Percentiles rank a stretch among this genome's conserved stretches.
phyloP scores from a whole-genome alignment of 2,113 vertebrate species.

The Climacteris rufus region DNA sequence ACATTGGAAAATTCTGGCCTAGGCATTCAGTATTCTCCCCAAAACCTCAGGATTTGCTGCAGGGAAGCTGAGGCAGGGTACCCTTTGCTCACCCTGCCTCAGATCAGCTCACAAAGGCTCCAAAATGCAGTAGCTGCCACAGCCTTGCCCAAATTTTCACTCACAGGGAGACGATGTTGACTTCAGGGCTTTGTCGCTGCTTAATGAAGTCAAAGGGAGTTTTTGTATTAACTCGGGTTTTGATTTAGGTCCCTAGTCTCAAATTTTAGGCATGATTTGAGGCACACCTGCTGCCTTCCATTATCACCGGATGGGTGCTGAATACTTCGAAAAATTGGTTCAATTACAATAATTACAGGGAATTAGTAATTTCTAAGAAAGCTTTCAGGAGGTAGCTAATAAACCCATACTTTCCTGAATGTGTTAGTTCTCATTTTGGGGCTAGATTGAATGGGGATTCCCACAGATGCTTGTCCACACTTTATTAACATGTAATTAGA shows the following conservation, averaged over 20 bases:
- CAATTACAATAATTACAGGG: conserved; percentile 4
- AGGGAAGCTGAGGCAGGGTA: neutral
- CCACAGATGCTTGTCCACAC: neutral
- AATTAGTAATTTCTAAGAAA: conserved; percentile 23
- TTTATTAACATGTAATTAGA: neutral
- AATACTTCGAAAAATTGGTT: neutral
- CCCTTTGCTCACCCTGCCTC: neutral
- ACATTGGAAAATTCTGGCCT: neutral
- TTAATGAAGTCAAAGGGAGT: neutral
- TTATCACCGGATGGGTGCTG: neutral
- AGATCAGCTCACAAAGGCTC: neutral
- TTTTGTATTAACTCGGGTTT: neutral
- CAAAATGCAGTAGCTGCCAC: neutral
- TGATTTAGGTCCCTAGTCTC: neutral
- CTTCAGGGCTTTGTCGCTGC: neutral
- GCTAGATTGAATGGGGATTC: neutral
- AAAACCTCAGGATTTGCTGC: neutral
- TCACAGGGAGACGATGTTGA: neutral
- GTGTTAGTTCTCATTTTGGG: neutral
- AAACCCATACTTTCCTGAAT: neutral
- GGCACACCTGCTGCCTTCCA: neutral
- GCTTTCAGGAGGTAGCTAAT: neutral
- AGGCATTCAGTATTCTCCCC: neutral
- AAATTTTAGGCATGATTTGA: neutral
- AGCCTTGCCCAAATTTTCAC: neutral